Evolutionary conservation across 2,888 invertebrate species (phyloP).

Genomic region (Erynnis tages): DNA sequence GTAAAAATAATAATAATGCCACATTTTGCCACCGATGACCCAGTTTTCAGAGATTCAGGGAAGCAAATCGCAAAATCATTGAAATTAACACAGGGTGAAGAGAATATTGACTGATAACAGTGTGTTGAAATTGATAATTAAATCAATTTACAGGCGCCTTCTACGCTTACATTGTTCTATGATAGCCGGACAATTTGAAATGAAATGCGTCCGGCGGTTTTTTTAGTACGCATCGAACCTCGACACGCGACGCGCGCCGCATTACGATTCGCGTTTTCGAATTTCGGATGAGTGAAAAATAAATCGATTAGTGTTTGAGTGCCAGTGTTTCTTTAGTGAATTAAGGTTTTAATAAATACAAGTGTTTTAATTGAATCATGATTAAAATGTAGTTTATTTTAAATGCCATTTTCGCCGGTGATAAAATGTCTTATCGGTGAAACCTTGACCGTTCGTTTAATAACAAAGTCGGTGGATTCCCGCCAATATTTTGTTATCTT

Average conservation of each 20-base stretch:
- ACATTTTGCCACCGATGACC: too few species aligned
- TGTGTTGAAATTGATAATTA: not conserved
- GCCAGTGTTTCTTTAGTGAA: slow-evolving; percentile 43
- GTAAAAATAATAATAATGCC: too few species aligned
- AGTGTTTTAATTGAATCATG: too few species aligned
- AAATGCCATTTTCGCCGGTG: not conserved
- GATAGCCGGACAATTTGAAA: slow-evolving; percentile 52
- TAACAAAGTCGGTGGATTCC: slow-evolving; percentile 2
- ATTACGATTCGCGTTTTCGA: slow-evolving; percentile 42
- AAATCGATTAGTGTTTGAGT: slow-evolving; percentile 54
- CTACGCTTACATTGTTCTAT: slow-evolving; percentile 1
- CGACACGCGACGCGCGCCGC: slow-evolving; percentile 62
- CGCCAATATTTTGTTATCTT: not conserved
- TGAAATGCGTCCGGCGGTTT: slow-evolving; percentile 40
- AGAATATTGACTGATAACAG: not conserved
- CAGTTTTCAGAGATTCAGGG: too few species aligned
- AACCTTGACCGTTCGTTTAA: slow-evolving; percentile 16
- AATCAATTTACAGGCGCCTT: not conserved
- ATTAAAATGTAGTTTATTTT: too few species aligned
- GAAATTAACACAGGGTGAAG: too few species aligned
- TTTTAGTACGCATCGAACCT: slow-evolving; percentile 68
- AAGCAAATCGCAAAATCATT: too few species aligned
- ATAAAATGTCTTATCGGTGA: not conserved
- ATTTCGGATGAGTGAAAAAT: slow-evolving; percentile 42
- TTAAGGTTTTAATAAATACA: slow-evolving; percentile 9